A percentile compares a stretch with the other conserved stretches of the same genome.
phyloP scores from a whole-genome alignment of 1,140 invertebrate genomes.

The Chlorops oryzae region DNA sequence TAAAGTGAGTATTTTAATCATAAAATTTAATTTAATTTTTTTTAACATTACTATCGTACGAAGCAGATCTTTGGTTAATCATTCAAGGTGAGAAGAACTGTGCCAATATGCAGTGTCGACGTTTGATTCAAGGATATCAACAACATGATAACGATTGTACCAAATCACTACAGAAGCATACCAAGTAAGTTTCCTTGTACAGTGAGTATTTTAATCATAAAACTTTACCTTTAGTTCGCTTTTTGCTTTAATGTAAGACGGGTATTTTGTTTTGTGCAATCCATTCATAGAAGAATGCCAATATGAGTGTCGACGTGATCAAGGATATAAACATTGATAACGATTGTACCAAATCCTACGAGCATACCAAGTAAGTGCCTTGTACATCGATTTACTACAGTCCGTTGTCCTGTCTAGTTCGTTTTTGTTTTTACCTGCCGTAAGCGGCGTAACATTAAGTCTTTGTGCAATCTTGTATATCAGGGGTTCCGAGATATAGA shows the following conservation, averaged over 20 bases:
- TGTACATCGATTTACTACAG: constrained; percentile 1
- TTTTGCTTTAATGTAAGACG: too few relatives aligned
- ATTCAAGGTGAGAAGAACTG: too few relatives aligned
- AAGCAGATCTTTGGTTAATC: too few relatives aligned
- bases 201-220: not conserved
- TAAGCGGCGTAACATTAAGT: too few relatives aligned
- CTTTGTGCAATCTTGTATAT: too few relatives aligned
- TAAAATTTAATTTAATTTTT: too few relatives aligned
- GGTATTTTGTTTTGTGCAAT: not conserved
- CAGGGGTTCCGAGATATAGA: too few relatives aligned
- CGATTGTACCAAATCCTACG: constrained; percentile 43
- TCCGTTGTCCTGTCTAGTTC: too few relatives aligned
- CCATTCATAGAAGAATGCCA: constrained; percentile 37
- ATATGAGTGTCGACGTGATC: constrained; percentile 46
- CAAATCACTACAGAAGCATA: not conserved
- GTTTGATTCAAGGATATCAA: not conserved
- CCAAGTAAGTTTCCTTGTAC: constrained; percentile 1
- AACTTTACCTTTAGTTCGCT: not conserved
- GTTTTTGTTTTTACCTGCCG: too few relatives aligned
- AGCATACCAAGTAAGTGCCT: constrained; percentile 37
- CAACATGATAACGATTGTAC: not conserved
- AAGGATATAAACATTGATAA: constrained; percentile 34
- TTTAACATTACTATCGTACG: too few relatives aligned
- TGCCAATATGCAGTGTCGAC: too few relatives aligned
- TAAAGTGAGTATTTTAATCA: too few relatives aligned